Evolutionary conservation across 2,113 vertebrate species (phyloP).

Genomic region (Oriolus oriolus): DNA sequence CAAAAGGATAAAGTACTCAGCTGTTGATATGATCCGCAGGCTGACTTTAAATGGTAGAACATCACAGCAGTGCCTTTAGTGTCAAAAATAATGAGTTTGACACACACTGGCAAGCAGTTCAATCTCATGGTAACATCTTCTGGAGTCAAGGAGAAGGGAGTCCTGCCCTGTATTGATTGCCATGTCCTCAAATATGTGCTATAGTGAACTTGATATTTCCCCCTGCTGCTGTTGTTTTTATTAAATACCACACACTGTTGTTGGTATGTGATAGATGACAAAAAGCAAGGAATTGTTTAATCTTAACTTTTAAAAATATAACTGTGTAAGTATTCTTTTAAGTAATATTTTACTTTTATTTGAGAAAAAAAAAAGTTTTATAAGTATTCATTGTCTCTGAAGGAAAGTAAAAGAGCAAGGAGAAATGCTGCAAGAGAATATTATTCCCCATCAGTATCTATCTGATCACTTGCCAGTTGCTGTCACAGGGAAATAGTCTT

Average conservation of each 20-base stretch:
- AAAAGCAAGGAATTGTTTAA: not conserved
- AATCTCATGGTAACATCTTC: not conserved
- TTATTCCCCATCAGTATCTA: not conserved
- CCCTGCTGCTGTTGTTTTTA: not conserved
- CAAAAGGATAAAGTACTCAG: not conserved
- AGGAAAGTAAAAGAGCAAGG: not conserved
- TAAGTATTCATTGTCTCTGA: not conserved
- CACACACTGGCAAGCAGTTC: not conserved
- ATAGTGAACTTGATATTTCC: not conserved
- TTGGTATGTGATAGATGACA: not conserved
- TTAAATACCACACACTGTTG: not conserved
- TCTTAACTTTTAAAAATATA: not conserved
- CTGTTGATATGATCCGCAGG: not conserved
- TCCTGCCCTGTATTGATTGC: not conserved
- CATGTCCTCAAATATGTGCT: not conserved
- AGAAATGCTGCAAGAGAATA: not conserved
- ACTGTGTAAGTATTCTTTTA: not conserved
- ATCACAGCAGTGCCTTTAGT: not conserved
- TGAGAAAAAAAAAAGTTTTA: not conserved
- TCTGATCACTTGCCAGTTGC: not conserved
- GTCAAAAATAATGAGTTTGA: not conserved
- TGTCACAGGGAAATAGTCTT: not conserved
- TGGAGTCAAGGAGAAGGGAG: not conserved
- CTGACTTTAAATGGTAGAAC: not conserved
- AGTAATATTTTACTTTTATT: not conserved